Evolutionary conservation across 2,113 vertebrate species (phyloP).

Genomic region (Oryzias melastigma): DNA sequence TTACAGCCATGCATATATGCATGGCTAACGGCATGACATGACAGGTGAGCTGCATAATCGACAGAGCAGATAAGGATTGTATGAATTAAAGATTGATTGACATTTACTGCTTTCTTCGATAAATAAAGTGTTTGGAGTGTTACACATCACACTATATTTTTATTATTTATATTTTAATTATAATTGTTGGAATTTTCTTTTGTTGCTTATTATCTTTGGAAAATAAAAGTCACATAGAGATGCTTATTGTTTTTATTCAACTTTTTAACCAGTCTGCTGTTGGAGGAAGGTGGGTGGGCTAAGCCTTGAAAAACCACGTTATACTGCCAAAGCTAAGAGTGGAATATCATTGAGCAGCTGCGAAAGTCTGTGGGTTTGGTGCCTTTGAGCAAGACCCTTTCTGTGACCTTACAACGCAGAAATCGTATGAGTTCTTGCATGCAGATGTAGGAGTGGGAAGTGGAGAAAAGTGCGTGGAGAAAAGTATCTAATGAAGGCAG

Average conservation of each 20-base stretch:
- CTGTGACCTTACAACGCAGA: constrained; percentile 25
- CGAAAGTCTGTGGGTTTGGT: constrained; percentile 1
- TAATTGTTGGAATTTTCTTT: neutral
- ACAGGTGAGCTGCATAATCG: constrained; percentile 49
- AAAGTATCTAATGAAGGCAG: neutral
- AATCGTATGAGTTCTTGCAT: neutral
- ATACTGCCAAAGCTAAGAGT: constrained; percentile 10
- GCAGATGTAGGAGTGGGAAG: constrained; percentile 32
- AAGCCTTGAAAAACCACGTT: constrained; percentile 15
- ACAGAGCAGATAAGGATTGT: constrained; percentile 32
- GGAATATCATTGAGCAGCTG: constrained; percentile 21
- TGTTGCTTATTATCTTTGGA: neutral
- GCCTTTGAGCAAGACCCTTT: constrained; percentile 9
- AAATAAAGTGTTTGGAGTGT: neutral
- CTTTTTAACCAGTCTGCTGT: neutral
- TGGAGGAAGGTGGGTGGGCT: constrained; percentile 24
- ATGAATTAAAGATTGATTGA: constrained; percentile 61
- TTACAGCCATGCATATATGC: neutral
- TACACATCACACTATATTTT: neutral
- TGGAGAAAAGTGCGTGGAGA: constrained; percentile 1
- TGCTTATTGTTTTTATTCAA: neutral
- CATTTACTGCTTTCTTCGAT: constrained; percentile 31
- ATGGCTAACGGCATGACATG: neutral
- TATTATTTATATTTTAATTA: neutral
- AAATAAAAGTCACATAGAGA: neutral